These are phyloP conservation scores for Timema podura DNA, from an alignment of 2,888 invertebrate genomes.

Conservation along the genomic window DNA sequence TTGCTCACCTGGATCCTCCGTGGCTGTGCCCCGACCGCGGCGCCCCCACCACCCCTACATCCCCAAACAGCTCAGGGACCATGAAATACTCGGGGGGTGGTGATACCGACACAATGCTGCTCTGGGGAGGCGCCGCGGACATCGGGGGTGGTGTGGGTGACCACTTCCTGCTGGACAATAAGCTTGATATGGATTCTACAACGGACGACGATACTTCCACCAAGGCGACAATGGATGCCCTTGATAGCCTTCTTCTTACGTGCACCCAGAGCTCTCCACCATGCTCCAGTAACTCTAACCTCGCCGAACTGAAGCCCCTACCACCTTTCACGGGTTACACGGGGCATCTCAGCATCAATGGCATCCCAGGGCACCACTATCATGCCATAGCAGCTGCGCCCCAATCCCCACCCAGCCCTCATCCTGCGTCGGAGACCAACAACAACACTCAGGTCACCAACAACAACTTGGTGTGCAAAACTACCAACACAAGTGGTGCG, in stretches of 20 bases:
- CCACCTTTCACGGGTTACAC: slow-evolving; percentile 86
- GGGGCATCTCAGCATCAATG: slow-evolving; percentile 80
- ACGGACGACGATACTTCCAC: slow-evolving; percentile 38
- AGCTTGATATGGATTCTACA: slow-evolving; percentile 36
- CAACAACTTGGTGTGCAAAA: slow-evolving; percentile 43
- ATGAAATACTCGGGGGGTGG: slow-evolving; percentile 40
- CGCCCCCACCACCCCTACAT: slow-evolving; percentile 21
- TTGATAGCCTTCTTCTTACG: slow-evolving; percentile 61
- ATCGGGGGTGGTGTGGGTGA: slow-evolving; percentile 47
- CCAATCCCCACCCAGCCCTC: slow-evolving; percentile 40
- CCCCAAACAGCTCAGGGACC: slow-evolving; percentile 25
- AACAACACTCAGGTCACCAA: slow-evolving; percentile 34
- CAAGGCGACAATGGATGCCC: slow-evolving; percentile 58
- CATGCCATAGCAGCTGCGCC: slow-evolving; percentile 67
- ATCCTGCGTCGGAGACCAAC: slow-evolving; percentile 40
- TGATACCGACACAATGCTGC: slow-evolving; percentile 63
- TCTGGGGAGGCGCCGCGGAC: slow-evolving; percentile 57
- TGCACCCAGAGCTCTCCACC: slow-evolving; percentile 39
- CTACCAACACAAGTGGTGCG: slow-evolving; percentile 44
- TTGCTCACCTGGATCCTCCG: slow-evolving; percentile 31
- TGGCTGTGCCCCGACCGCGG: slow-evolving; percentile 37
- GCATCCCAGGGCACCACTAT: slow-evolving; percentile 82
- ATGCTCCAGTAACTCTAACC: slow-evolving; percentile 50
- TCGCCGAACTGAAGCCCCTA: slow-evolving; percentile 79
- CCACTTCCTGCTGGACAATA: slow-evolving; percentile 40